phyloP scores from a whole-genome alignment of 2,797 vertebrate species.

The Calcarius lapponicus region DNA sequence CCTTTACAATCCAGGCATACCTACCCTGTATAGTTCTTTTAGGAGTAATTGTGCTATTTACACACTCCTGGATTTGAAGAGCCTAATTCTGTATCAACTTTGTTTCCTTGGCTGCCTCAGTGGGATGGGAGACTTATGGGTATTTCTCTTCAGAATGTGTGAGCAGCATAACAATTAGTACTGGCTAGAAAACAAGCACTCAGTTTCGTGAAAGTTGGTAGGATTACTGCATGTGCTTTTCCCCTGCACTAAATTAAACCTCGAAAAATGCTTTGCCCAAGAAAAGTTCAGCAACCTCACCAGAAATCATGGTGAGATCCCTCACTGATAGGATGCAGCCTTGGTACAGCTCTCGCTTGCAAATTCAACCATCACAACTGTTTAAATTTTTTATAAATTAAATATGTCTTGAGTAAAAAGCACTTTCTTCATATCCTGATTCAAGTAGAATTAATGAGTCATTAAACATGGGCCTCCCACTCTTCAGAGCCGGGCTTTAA shows the following conservation, averaged over 20 bases:
- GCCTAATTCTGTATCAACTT: neutral
- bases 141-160: neutral
- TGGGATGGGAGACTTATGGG: neutral
- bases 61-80: neutral
- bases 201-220: neutral
- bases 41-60: neutral
- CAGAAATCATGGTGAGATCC: neutral
- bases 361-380: neutral
- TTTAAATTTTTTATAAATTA: neutral
- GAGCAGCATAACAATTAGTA: constrained; percentile 14
- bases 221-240: neutral
- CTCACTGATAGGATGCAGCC: neutral
- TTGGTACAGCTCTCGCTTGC: neutral
- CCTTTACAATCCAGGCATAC: neutral
- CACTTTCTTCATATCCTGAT: neutral
- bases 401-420: neutral
- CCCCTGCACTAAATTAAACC: neutral
- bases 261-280: neutral
- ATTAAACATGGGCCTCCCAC: neutral
- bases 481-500: neutral
- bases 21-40: neutral
- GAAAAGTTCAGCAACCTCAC: neutral
- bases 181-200: constrained; percentile 1
- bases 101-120: neutral
- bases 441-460: neutral